phyloP scores from a whole-genome alignment of 2,797 vertebrate genomes.

The Neostethus bicornis region DNA sequence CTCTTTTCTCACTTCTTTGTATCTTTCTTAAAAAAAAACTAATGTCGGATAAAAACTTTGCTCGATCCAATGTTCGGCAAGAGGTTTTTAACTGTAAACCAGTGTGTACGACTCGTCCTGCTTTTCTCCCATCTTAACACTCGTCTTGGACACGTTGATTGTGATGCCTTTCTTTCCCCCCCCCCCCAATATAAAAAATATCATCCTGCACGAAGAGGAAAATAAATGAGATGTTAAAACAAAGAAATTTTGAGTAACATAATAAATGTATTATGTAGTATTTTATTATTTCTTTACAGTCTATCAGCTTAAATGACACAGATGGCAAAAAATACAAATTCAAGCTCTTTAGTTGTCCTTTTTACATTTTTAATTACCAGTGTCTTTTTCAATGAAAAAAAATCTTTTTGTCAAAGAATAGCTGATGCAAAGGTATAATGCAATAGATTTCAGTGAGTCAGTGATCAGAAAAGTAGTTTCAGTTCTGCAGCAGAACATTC shows the following conservation, averaged over 20 bases:
- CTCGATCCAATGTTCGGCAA: slow-evolving; percentile 50
- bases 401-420: not conserved
- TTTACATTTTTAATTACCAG: not conserved
- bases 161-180: slow-evolving; percentile 1
- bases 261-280: too few relatives aligned
- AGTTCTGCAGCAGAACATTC: slow-evolving; percentile 9
- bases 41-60: slow-evolving; percentile 62
- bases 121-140: slow-evolving; percentile 43
- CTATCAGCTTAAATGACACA: too few relatives aligned
- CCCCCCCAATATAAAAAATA: too few relatives aligned
- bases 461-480: slow-evolving; percentile 3
- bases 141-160: slow-evolving; percentile 1
- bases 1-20: slow-evolving; percentile 58
- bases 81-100: slow-evolving; percentile 50
- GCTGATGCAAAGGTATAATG: not conserved
- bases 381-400: not conserved
- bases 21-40: slow-evolving; percentile 61
- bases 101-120: slow-evolving; percentile 50
- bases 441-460: not conserved
- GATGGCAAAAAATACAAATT: not conserved
- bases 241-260: too few relatives aligned
- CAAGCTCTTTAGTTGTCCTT: not conserved
- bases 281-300: too few relatives aligned
- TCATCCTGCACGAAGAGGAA: too few relatives aligned
- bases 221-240: too few relatives aligned